phyloP scores from a whole-genome alignment of 2,797 vertebrate genomes.

The Enteromius thamalakanensis region DNA sequence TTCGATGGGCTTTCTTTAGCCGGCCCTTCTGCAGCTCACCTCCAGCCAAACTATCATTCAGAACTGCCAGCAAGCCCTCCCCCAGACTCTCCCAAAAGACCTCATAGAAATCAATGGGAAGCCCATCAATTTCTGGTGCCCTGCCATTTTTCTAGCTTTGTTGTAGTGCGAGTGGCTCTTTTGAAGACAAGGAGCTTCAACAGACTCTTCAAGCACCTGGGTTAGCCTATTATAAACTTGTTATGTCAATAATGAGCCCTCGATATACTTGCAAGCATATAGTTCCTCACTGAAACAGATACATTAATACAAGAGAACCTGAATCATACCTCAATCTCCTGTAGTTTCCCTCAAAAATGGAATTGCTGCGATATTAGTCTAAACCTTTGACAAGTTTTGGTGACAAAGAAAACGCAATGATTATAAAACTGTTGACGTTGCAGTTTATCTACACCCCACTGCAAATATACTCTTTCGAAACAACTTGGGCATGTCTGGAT shows the following conservation, averaged over 20 bases:
- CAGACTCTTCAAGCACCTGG: slow-evolving; percentile 27
- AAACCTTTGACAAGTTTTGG: background rate
- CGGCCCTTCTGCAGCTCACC: slow-evolving; percentile 12
- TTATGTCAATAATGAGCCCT: slow-evolving; percentile 39
- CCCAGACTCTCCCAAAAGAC: slow-evolving; percentile 35
- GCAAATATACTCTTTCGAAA: background rate
- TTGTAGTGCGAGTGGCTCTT: slow-evolving; percentile 21
- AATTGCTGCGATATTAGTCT: slow-evolving; percentile 13
- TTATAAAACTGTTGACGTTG: background rate
- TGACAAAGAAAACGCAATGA: slow-evolving; percentile 13
- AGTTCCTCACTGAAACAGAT: slow-evolving; percentile 8
- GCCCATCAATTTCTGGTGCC: slow-evolving; percentile 40
- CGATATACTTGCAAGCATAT: background rate
- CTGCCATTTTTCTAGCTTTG: slow-evolving; percentile 41
- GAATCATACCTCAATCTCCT: background rate
- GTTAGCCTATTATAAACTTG: slow-evolving; percentile 28
- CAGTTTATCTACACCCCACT: background rate
- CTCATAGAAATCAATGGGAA: slow-evolving; percentile 44
- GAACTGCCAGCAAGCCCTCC: slow-evolving; percentile 1
- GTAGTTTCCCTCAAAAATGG: slow-evolving; percentile 1
- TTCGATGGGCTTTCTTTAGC: slow-evolving; percentile 12
- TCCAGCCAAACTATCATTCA: slow-evolving; percentile 35
- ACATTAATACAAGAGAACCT: slow-evolving; percentile 12
- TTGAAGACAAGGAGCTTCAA: slow-evolving; percentile 36
- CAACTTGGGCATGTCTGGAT: slow-evolving; percentile 4